Conservation (phyloP, 2,888 invertebrate genomes). For the Erebia ligea region DNA sequence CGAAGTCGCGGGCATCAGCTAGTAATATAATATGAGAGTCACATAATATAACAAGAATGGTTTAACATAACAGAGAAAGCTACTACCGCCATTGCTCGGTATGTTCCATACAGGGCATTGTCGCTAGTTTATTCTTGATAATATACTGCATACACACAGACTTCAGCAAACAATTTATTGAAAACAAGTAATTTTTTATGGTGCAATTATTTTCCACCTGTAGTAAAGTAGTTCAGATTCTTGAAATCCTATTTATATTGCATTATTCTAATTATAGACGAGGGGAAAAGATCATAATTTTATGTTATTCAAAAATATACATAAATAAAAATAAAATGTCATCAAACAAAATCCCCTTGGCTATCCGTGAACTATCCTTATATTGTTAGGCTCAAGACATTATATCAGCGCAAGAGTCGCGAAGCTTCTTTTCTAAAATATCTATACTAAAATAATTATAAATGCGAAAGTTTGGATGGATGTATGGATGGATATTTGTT, state of each 20-base stretch:
- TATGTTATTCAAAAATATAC: constrained; percentile 11
- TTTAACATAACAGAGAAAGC: too few relatives aligned
- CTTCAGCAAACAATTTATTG: too few relatives aligned
- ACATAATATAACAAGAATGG: too few relatives aligned
- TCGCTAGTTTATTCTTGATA: too few relatives aligned
- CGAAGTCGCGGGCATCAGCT: too few relatives aligned
- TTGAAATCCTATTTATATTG: not conserved
- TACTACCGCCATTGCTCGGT: too few relatives aligned
- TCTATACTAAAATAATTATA: too few relatives aligned
- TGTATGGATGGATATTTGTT: too few relatives aligned
- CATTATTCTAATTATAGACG: not conserved
- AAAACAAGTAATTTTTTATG: not conserved
- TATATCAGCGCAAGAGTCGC: not conserved
- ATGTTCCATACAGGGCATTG: too few relatives aligned
- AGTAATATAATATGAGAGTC: too few relatives aligned
- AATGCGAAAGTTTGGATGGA: too few relatives aligned
- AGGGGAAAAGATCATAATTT: constrained; percentile 1
- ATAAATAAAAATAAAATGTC: constrained; percentile 11
- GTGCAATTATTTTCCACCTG: not conserved
- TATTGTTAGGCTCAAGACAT: not conserved
- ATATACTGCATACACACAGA: too few relatives aligned
- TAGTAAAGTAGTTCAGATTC: not conserved
- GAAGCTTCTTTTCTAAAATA: not conserved
- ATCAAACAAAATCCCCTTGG: not conserved
- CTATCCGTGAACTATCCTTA: not conserved